Evolutionary conservation across 2,113 vertebrate genomes (phyloP), one percentile per base, ranked within the genome.

Genomic region (Anhinga anhinga): DNA sequence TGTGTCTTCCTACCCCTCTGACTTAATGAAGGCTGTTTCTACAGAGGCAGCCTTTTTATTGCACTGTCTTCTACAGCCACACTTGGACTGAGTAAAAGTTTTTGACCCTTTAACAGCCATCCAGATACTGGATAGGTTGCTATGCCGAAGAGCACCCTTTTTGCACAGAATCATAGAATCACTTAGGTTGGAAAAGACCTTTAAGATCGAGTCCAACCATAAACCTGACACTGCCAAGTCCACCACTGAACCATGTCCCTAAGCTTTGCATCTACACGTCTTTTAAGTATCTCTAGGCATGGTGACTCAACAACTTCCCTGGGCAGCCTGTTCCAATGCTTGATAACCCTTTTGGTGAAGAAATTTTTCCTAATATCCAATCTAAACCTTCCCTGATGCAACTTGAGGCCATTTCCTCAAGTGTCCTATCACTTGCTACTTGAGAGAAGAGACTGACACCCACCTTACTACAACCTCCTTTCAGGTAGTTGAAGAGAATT

Each of bases 211-310:
- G 26, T 69, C 61, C 47, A 90, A 42, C 34, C 4, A 1, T 59
- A 18, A 76, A 47, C 18, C 2, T 36, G 42, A 52, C 11, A 21
- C 42, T 76, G 52, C 20, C 11, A 52, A 56, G 20, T 47, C 11
- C 14, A 26, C 25, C 5, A 47, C 45, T 47, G 20, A 20, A 47
- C 45, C 45, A 47, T 20, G 45, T 47, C 45, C 45, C 45, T 47
- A 47, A 47, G 45, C 8, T 2, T 15, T 44, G 40, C 0, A 5
- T 61, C 21, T 36, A 17, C 6, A 3, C 0, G 1, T 34, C 23
- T 49, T 71, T 67, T 52, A 29, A 87, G 38, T 13, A 40, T 13
- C 6, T 67, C 19, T 32, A 45, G 30, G 36, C 23, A 27, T 36
- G 18, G 15, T 29, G 10, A 25, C 18, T 52, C 56, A 4, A 38